Evolutionary conservation across 2,113 vertebrate genomes (phyloP).

Genomic region (Pygoscelis adeliae): DNA sequence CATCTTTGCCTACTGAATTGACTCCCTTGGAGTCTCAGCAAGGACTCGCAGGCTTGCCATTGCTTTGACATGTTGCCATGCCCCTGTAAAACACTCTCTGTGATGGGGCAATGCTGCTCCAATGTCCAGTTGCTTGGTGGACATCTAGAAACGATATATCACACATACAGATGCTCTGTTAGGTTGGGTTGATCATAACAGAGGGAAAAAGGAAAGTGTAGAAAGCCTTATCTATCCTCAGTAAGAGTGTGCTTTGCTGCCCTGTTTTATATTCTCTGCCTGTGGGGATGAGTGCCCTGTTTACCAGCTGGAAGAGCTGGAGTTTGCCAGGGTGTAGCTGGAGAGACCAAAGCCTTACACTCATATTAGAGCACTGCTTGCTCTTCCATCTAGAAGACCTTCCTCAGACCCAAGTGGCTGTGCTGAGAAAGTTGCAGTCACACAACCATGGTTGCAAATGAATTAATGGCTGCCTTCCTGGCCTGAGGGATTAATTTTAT

Average conservation of each 20-base stretch:
- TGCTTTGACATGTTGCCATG: background rate
- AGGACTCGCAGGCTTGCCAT: background rate
- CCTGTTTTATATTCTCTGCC: background rate
- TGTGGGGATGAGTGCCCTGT: rapidly evolving
- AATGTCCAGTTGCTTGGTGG: background rate
- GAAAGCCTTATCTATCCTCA: background rate
- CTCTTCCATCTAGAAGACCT: background rate
- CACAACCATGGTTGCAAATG: background rate
- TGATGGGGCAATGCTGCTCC: background rate
- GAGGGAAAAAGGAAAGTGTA: background rate
- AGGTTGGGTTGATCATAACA: background rate
- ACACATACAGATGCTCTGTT: background rate
- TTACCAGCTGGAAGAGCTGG: background rate
- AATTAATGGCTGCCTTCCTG: background rate
- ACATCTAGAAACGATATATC: background rate
- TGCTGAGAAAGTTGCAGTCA: background rate
- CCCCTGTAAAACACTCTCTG: background rate
- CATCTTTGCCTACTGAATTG: background rate
- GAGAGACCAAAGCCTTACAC: background rate
- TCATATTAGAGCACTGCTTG: background rate
- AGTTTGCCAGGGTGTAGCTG: background rate
- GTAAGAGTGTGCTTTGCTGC: background rate
- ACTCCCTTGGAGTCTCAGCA: background rate
- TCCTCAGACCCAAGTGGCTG: background rate
- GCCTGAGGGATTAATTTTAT: background rate